Percentiles rank a stretch among this genome's conserved stretches.
phyloP scores from a whole-genome alignment of 2,113 vertebrate genomes.

The Menura novaehollandiae region DNA sequence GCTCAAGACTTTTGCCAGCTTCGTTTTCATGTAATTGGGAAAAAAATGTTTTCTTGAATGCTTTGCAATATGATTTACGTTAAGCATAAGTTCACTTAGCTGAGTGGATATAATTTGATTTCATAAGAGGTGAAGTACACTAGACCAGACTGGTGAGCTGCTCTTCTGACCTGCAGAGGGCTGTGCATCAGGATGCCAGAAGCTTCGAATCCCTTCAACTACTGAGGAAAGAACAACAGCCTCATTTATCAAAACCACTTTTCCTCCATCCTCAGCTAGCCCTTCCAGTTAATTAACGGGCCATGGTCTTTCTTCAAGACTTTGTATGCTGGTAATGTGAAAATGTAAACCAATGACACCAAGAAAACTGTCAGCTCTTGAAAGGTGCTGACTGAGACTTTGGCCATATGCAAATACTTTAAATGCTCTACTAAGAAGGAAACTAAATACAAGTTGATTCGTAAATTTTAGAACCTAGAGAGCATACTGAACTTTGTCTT shows the following conservation, averaged over 20 bases:
- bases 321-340: not conserved
- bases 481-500: not conserved
- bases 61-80: slow-evolving; percentile 32
- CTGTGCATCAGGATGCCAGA: not conserved
- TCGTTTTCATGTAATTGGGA: slow-evolving; percentile 55
- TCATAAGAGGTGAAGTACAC: not conserved
- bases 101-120: slow-evolving; percentile 34
- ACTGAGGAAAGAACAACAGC: not conserved
- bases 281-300: slow-evolving; percentile 17
- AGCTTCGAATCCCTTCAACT: not conserved
- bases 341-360: not conserved
- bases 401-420: not conserved
- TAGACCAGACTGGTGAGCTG: not conserved
- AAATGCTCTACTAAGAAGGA: not conserved
- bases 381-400: not conserved
- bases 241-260: not conserved
- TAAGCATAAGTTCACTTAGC: slow-evolving; percentile 35
- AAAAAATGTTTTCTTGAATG: slow-evolving; percentile 27
- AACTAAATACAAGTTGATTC: not conserved
- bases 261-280: not conserved
- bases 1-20: slow-evolving; percentile 14
- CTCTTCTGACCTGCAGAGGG: not conserved
- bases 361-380: not conserved
- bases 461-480: not conserved
- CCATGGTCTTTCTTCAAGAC: not conserved